Base-by-base conservation (phyloP, 2,888 invertebrate genomes). In the Tineola bisselliella region DNA sequence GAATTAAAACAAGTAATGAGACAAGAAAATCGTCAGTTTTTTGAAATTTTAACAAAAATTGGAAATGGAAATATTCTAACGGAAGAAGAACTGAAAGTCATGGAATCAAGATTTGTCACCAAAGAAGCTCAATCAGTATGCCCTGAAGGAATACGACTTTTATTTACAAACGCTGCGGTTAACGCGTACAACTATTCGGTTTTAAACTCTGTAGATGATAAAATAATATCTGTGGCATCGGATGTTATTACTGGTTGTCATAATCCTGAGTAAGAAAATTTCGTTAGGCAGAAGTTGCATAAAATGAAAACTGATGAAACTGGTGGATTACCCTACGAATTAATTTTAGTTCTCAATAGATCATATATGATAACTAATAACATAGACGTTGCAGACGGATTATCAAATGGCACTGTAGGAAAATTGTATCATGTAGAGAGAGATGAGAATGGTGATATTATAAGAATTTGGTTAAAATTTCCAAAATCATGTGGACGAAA, bases 41-140 rank as follows among this genome's bases (percentile, higher is more conserved):
- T 64, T 15, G 18, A n/a, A 61, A n/a, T 65, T 19, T 48, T 67
- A 19, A 64, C 64, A 61, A 67, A 65, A 61, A 63, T 66, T 17
- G 66, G 65, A 25, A 65, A 63, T 63, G 66, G 64, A 57, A 61
- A 63, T 60, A 52, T 44, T 58, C 60, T 64, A 54, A 56, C 62
- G 61, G 61, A 62, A 12, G 4, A 58, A 44, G 60, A 66, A 31
- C 31, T 31, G 31, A 58, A 59, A 43, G 44, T 64, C 43, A 61
- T 63, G 18, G 62, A 61, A 59, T 61, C 62, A 30, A 62, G 63
- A 61, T 64, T 64, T 63, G 63, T 57, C 44, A 48, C 59, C 44
- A 59, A 57, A 63, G 62, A 59, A 62, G 65, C 31, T 65, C 65
- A 63, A 57, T n/a, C n/a, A n/a, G n/a, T n/a, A n/a, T n/a, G n/a